Evolutionary conservation across 2,888 invertebrate genomes (phyloP), one percentile per base, ranked within the genome.

Genomic region (Lasioglossum marginatum): DNA sequence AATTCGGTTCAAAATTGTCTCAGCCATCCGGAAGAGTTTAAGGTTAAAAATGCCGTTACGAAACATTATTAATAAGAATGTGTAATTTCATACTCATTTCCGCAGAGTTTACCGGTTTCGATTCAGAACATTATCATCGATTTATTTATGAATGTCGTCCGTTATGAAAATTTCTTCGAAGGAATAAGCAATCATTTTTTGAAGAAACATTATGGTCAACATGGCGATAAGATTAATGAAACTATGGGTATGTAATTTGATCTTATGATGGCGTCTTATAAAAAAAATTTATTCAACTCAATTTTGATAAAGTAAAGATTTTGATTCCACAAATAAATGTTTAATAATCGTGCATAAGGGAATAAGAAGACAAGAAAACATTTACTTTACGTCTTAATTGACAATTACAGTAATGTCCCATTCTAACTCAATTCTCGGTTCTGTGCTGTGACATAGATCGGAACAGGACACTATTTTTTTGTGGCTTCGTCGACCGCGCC

Each of bases 111-210:
- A 19, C 34, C 86, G 12, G 12, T 19, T 31, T 52, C 77, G 19
- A 6, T 73, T 34, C 85, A 83, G 31, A 63, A 76, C 63, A 12
- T 76, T 12, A 73, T 88, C 1, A 72, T 81, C 14, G 82, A 90
- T 52, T 78, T 90, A 19, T 90, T 91, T 16, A 88, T 91, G 83
- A 82, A 86, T 31, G 79, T 91, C 19, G 73, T 77, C 40, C 88
- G 91, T 70, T 87, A 87, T 19, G 70, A 73, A 37, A 12, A 27
- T 16, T 66, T 91, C 6, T 75, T 91, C 79, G 80, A 77, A 14
- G 73, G 68, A 1, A 66, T 88, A 37, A 73, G 83, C 68, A 78
- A 83, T 37, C 85, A 88, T n/a, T 89, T 83, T 71, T 43, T 83
- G 27, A 73, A 75, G 12, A 77, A 79, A 52, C 68, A 68, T 37